These are phyloP conservation scores for Helleia helle DNA, from an alignment of 2,888 invertebrate species.

Conservation along the genomic window DNA sequence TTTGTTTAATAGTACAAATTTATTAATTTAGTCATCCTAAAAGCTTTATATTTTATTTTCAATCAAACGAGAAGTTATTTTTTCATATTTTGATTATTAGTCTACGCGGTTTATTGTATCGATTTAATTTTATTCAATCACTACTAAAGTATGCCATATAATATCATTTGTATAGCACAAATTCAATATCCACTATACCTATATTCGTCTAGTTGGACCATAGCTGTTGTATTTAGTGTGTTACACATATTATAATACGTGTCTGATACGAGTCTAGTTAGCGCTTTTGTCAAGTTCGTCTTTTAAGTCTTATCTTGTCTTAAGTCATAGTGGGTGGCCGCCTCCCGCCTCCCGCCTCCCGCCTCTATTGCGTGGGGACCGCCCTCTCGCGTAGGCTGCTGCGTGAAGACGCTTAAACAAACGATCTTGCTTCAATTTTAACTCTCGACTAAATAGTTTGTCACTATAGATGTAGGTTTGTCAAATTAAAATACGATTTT, in stretches of 20 bases:
- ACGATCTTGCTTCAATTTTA: constrained; percentile 55
- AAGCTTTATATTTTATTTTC: constrained; percentile 36
- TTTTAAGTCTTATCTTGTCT: constrained; percentile 51
- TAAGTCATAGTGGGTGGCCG: constrained; percentile 64
- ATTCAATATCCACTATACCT: constrained; percentile 24
- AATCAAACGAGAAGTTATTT: constrained; percentile 16
- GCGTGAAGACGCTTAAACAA: constrained; percentile 50
- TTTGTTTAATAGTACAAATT: constrained; percentile 61
- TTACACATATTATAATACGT: constrained; percentile 25
- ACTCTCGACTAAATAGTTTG: constrained; percentile 35
- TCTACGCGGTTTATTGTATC: constrained; percentile 19
- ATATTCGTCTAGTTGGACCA: constrained; percentile 22
- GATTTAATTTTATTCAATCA: background rate
- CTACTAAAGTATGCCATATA: constrained; percentile 15
- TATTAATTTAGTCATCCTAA: constrained; percentile 39
- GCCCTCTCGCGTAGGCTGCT: constrained; percentile 34
- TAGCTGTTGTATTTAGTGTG: constrained; percentile 25
- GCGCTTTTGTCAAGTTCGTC: constrained; percentile 39
- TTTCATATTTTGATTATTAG: no score
- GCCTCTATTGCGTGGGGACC: constrained; percentile 29
- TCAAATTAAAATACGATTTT: constrained; percentile 21
- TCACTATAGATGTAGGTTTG: constrained; percentile 39
- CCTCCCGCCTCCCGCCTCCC: no score
- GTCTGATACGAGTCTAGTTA: constrained; percentile 35
- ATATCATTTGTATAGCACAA: constrained; percentile 32